Conservation (phyloP, 2,113 vertebrate species). For the Microtus ochrogaster region DNA sequence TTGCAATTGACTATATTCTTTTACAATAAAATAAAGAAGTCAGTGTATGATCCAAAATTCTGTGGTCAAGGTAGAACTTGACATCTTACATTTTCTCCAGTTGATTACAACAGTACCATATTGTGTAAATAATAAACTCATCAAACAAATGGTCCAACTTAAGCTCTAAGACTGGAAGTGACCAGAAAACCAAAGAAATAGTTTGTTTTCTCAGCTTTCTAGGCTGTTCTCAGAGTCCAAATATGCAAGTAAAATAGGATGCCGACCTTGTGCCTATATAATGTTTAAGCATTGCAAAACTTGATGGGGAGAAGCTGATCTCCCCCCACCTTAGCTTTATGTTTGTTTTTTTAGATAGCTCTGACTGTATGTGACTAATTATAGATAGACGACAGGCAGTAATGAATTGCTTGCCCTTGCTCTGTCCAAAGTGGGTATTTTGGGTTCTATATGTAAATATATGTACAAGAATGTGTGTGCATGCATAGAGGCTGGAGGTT, state of each 20-base stretch:
- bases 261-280: accelerated
- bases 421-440: neutral
- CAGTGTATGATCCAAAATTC: neutral
- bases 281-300: neutral
- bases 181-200: neutral
- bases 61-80: neutral
- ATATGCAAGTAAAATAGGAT: neutral
- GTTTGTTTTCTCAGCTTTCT: neutral
- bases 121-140: constrained; percentile 7
- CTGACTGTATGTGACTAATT: neutral
- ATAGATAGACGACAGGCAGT: neutral
- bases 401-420: neutral
- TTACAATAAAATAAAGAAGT: neutral
- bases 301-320: neutral
- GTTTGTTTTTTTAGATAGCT: constrained; percentile 16
- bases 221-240: neutral
- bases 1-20: neutral
- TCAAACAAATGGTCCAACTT: neutral
- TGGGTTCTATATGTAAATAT: neutral
- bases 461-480: neutral
- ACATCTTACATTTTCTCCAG: neutral
- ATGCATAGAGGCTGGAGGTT: too few relatives aligned
- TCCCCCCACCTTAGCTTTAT: neutral
- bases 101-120: neutral
- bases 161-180: neutral